Evolutionary conservation across 1,140 invertebrate genomes (phyloP), one percentile per base, ranked within the genome.

Genomic region (Pogonomyrmex barbatus): DNA sequence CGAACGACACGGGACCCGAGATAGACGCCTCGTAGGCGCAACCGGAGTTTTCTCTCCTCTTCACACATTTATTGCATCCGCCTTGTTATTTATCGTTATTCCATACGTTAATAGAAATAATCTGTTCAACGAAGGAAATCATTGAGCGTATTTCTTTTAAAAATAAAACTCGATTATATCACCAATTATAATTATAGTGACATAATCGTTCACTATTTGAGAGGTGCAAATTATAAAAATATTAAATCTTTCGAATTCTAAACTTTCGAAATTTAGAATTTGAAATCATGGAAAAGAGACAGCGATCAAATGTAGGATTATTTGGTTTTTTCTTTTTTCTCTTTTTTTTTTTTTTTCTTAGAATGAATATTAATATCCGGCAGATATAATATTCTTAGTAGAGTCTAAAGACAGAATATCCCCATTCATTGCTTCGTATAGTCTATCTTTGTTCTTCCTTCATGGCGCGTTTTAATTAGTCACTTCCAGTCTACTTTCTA

Each of bases 401-500:
- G 6, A 65, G 9, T 60, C n/a, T 14, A 33, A 36, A 33, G 42
- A 60, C 17, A 52, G 42, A 50, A n/a, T 39, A 73, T 50, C 54
- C 62, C 45, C 68, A 60, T 82, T 82, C 79, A 60, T 73, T 33
- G 54, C 30, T 73, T 33, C n/a, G 12, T 17, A 47, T 36, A 50
- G 30, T 39, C 54, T 4, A 62, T 60, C 68, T 75, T 33, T 24
- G n/a, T 71, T 82, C 67, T 62, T 60, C 30, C 42, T 50, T 73
- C 33, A 39, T 12, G 54, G 8, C 6, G 4, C 17, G 68, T 60
- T 73, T 75, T 83, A 83, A 83, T 83, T 82, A 82, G 42, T 45
- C 30, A 30, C 56, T 73, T 56, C 42, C 79, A 73, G 17, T 83
- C 82, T 85, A 85, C 73, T 85, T 85, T 85, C 82, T 85, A 85